Conservation (phyloP, 1,140 invertebrate species). For the Lethocerus indicus region DNA sequence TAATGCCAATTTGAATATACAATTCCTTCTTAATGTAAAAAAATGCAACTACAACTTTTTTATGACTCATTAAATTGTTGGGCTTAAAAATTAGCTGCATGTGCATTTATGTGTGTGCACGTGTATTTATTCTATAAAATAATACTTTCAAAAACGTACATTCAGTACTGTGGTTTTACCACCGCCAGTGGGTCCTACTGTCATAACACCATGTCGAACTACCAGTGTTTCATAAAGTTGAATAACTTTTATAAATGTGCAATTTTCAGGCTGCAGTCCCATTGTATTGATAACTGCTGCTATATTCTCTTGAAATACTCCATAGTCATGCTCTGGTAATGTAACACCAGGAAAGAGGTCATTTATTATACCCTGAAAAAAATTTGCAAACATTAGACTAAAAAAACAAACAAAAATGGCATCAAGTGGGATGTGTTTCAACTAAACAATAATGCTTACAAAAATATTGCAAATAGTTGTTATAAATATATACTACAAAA, state of each 20-base stretch:
- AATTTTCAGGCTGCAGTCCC: constrained; percentile 39
- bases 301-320: constrained; percentile 42
- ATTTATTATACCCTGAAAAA: constrained; percentile 58
- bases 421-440: too few species aligned
- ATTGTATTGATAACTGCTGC: constrained; percentile 30
- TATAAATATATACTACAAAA: neutral
- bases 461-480: constrained; percentile 1
- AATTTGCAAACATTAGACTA: neutral
- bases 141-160: too few species aligned
- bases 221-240: constrained; percentile 84
- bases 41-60: too few species aligned
- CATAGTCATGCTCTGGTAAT: constrained; percentile 63
- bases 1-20: too few species aligned
- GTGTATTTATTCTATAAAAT: too few species aligned
- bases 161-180: constrained; percentile 57
- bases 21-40: too few species aligned
- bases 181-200: constrained; percentile 75
- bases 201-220: constrained; percentile 84
- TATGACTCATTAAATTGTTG: too few species aligned
- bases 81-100: too few species aligned
- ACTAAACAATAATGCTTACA: too few species aligned
- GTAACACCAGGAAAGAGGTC: constrained; percentile 77
- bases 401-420: neutral
- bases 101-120: too few species aligned
- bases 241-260: constrained; percentile 54